A percentile compares a stretch with the other conserved stretches of the same genome.
Evolutionary conservation across 2,113 vertebrate genomes (phyloP).

Genomic region (Orthonyx spaldingii): DNA sequence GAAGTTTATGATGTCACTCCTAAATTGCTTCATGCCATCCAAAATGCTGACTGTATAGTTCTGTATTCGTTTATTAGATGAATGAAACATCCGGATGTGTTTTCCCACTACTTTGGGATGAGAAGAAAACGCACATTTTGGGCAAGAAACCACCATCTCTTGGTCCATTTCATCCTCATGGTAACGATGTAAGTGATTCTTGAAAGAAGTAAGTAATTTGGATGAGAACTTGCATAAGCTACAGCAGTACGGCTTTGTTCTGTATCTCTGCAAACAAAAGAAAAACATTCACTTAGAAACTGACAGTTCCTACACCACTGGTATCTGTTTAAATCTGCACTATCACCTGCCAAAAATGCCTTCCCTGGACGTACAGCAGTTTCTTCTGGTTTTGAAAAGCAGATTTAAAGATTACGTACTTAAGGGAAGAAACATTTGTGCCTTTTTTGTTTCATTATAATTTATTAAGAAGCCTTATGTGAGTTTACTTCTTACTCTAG

Average conservation of each 20-base stretch:
- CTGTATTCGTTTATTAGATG: constrained; percentile 60
- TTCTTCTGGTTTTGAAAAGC: neutral
- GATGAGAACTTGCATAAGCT: constrained; percentile 83
- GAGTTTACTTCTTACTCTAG: neutral
- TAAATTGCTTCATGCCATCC: constrained; percentile 64
- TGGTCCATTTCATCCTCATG: constrained; percentile 83
- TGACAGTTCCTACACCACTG: neutral
- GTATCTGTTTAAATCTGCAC: neutral
- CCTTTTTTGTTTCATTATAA: neutral
- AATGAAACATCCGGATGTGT: constrained; percentile 83
- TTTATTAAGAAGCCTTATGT: neutral
- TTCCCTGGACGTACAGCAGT: neutral
- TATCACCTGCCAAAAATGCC: neutral
- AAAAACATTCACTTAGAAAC: constrained; percentile 22
- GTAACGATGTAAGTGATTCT: constrained; percentile 78
- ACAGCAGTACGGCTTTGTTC: constrained; percentile 83
- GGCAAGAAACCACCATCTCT: constrained; percentile 79
- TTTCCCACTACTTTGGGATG: constrained; percentile 75
- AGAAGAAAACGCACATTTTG: constrained; percentile 78
- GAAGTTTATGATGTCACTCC: constrained; percentile 75
- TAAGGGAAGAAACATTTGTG: neutral
- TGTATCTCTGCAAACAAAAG: constrained; percentile 78
- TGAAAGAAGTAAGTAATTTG: constrained; percentile 77
- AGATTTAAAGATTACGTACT: neutral
- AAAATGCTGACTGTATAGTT: constrained; percentile 66